Percentiles rank a stretch among this genome's conserved stretches.
Conservation (phyloP, 2,888 invertebrate genomes). For the Apomyelois bistriatella region DNA sequence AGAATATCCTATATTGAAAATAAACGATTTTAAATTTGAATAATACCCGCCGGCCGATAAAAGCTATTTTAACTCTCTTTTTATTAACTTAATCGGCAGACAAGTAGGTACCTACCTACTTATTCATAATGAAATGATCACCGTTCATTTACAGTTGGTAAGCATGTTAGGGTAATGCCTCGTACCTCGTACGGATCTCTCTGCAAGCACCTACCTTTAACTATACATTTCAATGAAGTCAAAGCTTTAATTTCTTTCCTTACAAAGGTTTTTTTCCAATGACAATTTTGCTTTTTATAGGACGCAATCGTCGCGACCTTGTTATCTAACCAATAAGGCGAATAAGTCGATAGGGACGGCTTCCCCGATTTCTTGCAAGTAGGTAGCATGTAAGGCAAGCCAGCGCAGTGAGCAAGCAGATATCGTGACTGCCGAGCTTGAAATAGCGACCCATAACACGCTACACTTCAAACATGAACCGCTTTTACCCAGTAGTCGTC, state of each 20-base stretch:
- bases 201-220: constrained; percentile 25
- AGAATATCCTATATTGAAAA: too few relatives aligned
- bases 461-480: constrained; percentile 54
- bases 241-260: constrained; percentile 22
- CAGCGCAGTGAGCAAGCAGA: constrained; percentile 38
- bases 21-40: too few relatives aligned
- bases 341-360: constrained; percentile 27
- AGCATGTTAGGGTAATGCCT: constrained; percentile 30
- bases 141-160: not conserved
- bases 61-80: too few relatives aligned
- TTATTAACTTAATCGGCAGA: too few relatives aligned
- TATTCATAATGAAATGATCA: constrained; percentile 1
- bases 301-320: constrained; percentile 21
- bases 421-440: constrained; percentile 67
- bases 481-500: constrained; percentile 55
- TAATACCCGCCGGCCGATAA: too few relatives aligned
- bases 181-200: constrained; percentile 61
- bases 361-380: constrained; percentile 46
- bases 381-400: constrained; percentile 31
- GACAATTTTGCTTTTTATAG: constrained; percentile 15
- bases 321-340: constrained; percentile 24
- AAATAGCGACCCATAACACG: constrained; percentile 67
- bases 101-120: not conserved
- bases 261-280: constrained; percentile 24
- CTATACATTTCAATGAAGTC: constrained; percentile 18